Percentiles rank a stretch among this genome's conserved stretches.
phyloP scores from a whole-genome alignment of 2,797 vertebrate genomes.

The Liparis tanakae region DNA sequence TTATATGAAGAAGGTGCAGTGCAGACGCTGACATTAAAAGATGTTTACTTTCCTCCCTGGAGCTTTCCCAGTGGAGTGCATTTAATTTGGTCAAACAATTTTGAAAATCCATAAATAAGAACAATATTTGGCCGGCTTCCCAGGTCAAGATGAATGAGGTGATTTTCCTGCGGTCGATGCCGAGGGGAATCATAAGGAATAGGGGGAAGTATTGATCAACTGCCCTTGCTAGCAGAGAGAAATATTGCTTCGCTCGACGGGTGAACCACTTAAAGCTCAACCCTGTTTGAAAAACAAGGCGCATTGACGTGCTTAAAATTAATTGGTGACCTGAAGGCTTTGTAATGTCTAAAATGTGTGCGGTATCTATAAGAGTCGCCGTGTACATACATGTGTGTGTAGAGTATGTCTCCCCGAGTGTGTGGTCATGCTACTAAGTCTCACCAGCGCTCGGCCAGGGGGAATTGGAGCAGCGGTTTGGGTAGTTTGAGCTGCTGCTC shows the following conservation, averaged over 20 bases:
- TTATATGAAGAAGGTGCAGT: slow-evolving; percentile 27
- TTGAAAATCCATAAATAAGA: slow-evolving; percentile 46
- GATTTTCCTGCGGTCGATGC: slow-evolving; percentile 42
- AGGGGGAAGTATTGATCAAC: slow-evolving; percentile 62
- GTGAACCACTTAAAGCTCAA: slow-evolving; percentile 28
- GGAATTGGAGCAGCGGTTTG: slow-evolving; percentile 90
- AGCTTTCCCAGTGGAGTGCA: neutral
- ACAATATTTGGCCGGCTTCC: slow-evolving; percentile 49
- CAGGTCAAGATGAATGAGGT: slow-evolving; percentile 60
- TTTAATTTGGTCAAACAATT: slow-evolving; percentile 46
- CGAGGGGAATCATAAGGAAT: slow-evolving; percentile 63
- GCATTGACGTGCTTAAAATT: slow-evolving; percentile 27
- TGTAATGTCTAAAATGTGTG: slow-evolving; percentile 17
- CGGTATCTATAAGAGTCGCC: neutral
- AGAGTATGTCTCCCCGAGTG: slow-evolving; percentile 4
- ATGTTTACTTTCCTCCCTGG: slow-evolving; percentile 20
- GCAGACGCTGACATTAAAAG: slow-evolving; percentile 41
- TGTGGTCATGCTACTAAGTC: slow-evolving; percentile 51
- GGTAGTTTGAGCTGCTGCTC: slow-evolving; percentile 97
- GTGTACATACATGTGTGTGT: slow-evolving; percentile 33
- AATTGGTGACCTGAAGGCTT: slow-evolving; percentile 34
- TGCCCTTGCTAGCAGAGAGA: slow-evolving; percentile 47
- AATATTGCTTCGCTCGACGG: slow-evolving; percentile 41
- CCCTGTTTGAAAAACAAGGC: slow-evolving; percentile 37
- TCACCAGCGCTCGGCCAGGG: slow-evolving; percentile 95